Conservation (phyloP, 2,113 vertebrate species). For the Diadophis punctatus region DNA sequence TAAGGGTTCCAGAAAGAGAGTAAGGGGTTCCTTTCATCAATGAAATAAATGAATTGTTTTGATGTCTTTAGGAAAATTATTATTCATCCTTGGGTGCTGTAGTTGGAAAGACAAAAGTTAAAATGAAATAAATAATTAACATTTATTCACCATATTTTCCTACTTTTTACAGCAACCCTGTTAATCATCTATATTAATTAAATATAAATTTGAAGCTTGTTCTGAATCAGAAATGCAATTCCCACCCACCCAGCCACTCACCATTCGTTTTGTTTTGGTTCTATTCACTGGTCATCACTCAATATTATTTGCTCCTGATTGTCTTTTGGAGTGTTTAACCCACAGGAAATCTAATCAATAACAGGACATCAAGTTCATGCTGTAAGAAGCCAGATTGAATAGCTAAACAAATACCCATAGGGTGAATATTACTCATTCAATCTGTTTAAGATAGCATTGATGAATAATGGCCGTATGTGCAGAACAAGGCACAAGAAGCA, state of each 20-base stretch:
- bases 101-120: not conserved
- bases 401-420: not conserved
- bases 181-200: not conserved
- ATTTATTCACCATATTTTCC: not conserved
- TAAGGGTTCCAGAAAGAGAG: not conserved
- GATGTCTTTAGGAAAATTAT: not conserved
- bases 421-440: not conserved
- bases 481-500: not conserved
- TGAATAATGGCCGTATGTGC: not conserved
- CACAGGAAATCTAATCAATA: not conserved
- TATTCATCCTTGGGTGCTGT: not conserved
- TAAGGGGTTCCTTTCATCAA: not conserved
- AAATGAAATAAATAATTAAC: not conserved
- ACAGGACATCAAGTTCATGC: not conserved
- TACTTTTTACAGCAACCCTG: not conserved
- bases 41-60: not conserved
- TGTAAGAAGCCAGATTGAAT: not conserved
- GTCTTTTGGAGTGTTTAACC: not conserved
- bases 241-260: not conserved
- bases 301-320: not conserved
- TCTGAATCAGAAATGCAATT: not conserved
- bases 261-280: not conserved
- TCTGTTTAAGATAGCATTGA: not conserved
- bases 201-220: not conserved
- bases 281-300: not conserved